phyloP scores from a whole-genome alignment of 1,140 invertebrate genomes.

The Brachionus rubens region DNA sequence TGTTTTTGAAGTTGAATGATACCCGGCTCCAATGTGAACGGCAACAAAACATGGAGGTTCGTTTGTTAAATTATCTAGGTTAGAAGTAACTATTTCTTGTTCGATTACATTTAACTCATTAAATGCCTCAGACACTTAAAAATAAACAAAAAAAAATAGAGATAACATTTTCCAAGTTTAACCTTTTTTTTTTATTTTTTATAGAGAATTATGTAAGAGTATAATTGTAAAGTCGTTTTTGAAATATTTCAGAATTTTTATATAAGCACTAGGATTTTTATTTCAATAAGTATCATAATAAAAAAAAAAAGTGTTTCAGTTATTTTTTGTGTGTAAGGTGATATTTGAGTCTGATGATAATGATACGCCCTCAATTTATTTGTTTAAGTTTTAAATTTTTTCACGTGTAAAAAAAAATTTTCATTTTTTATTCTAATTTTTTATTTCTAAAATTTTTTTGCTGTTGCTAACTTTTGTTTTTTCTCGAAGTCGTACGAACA shows the following conservation, averaged over 20 bases:
- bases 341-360: too few relatives aligned
- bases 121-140: constrained; percentile 46
- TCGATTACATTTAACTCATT: constrained; percentile 33
- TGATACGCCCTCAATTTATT: too few relatives aligned
- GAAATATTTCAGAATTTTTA: constrained; percentile 2
- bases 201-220: too few relatives aligned
- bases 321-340: too few relatives aligned
- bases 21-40: constrained; percentile 40
- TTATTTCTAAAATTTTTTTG: neutral
- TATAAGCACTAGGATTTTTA: too few relatives aligned
- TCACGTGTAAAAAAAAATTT: neutral
- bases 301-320: too few relatives aligned
- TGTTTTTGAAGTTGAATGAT: constrained; percentile 31
- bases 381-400: too few relatives aligned
- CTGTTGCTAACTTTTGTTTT: constrained; percentile 8
- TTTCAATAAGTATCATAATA: neutral
- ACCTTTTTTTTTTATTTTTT: too few relatives aligned
- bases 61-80: neutral
- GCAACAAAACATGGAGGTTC: constrained; percentile 13
- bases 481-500: neutral
- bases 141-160: too few relatives aligned
- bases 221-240: neutral
- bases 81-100: neutral
- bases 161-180: too few relatives aligned
- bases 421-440: constrained; percentile 28